Evolutionary conservation across 1,140 invertebrate genomes (phyloP), one percentile per base, ranked within the genome.

Genomic region (Heliothis subflexa): DNA sequence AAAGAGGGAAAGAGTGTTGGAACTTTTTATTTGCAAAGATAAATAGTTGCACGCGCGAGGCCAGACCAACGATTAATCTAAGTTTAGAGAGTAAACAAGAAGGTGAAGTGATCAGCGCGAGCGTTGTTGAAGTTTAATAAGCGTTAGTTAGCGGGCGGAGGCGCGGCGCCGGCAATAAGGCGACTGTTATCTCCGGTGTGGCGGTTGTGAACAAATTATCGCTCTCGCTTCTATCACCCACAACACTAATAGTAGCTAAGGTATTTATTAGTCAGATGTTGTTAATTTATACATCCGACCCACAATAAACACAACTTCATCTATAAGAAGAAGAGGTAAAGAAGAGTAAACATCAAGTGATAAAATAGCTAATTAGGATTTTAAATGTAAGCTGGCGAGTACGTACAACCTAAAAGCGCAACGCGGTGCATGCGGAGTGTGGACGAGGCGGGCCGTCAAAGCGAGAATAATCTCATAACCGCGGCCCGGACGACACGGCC

Each of bases 61-160:
- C 70, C 79, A 76, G 81, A 82, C 88, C 81, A 89, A 86, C 93
- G 87, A 94, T 94, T 93, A 94, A 93, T 94, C 91, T 94, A 92
- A 94, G 89, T 94, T 94, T 93, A 91, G 87, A 89, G 89, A 93
- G 90, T 87, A 91, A 93, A 91, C 92, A 92, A 92, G 88, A 90
- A 88, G 90, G 91, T 93, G 91, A 92, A 93, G 91, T 93, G 93
- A 94, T 94, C 93, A 92, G 91, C 91, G 88, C 83, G 88, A 85
- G 88, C 91, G 90, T 88, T 93, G 91, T 93, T 91, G 85, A 91
- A 93, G 92, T 94, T 94, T 94, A 94, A 94, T 94, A 94, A 94
- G 91, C 90, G 91, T 92, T 94, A 92, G 93, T 94, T 92, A 88
- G 89, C 87, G 88, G 85, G 84, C 81, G 83, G 82, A 81, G 89